These are phyloP conservation scores for Arrhamphus sclerolepis DNA, from an alignment of 2,797 vertebrate species.

Conservation along the genomic window DNA sequence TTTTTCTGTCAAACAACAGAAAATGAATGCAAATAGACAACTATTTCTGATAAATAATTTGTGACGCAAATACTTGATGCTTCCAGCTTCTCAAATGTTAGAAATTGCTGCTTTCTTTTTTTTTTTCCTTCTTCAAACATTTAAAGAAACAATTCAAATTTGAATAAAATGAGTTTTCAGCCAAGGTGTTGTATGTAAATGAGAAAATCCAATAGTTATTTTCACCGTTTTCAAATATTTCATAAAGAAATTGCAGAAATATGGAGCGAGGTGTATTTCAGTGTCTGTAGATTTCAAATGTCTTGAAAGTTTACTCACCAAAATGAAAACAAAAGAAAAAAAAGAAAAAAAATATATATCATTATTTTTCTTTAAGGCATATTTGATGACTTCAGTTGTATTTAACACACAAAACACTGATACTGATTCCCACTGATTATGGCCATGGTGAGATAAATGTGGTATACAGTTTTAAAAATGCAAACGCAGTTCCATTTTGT, in stretches of 20 bases:
- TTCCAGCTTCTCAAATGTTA: neutral
- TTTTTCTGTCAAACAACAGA: slow-evolving; percentile 1
- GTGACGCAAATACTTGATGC: neutral
- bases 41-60: neutral
- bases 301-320: too few relatives aligned
- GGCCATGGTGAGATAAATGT: slow-evolving; percentile 20
- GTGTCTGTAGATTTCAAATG: too few relatives aligned
- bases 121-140: too few relatives aligned
- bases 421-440: slow-evolving; percentile 7
- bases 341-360: too few relatives aligned
- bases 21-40: neutral
- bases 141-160: too few relatives aligned
- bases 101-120: neutral
- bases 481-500: slow-evolving; percentile 40
- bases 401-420: slow-evolving; percentile 26
- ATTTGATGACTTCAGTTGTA: neutral
- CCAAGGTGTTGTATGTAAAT: too few relatives aligned
- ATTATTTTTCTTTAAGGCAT: neutral
- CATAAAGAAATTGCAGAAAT: too few relatives aligned
- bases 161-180: too few relatives aligned
- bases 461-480: slow-evolving; percentile 8
- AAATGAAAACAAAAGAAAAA: too few relatives aligned
- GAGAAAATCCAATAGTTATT: neutral
- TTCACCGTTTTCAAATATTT: too few relatives aligned
- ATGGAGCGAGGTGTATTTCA: too few relatives aligned